Percentiles rank a stretch among this genome's conserved stretches.
These are phyloP conservation scores for Eulemur mongoz DNA, from an alignment of 2,797 vertebrate genomes.

Conservation along the genomic window DNA sequence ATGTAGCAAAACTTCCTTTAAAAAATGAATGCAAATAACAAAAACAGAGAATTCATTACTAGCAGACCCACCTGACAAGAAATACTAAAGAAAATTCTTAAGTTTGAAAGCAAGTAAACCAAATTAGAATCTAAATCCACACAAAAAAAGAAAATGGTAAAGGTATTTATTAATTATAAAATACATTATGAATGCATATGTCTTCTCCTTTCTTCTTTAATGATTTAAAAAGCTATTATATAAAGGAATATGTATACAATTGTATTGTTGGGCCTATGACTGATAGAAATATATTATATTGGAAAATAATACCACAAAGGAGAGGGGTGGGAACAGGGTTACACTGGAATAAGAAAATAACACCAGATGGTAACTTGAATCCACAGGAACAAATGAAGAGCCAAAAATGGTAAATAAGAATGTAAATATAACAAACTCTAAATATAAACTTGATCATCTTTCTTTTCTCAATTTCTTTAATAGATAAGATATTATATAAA, in stretches of 20 bases:
- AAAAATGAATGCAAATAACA: not conserved
- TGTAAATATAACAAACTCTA: not conserved
- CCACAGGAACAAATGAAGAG: not conserved
- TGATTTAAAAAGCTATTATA: not conserved
- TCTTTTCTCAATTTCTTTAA: not conserved
- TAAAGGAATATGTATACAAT: not conserved
- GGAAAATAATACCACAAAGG: not conserved
- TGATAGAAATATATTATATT: not conserved
- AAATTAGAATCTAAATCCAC: not conserved
- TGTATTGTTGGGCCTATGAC: not conserved
- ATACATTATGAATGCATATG: not conserved
- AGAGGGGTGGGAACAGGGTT: not conserved
- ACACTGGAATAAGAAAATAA: not conserved
- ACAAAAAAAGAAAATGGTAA: not conserved
- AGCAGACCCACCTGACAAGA: not conserved
- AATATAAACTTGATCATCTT: not conserved
- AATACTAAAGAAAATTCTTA: not conserved
- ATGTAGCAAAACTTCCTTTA: not conserved
- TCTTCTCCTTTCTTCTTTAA: not conserved
- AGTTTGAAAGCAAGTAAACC: not conserved
- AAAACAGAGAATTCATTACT: not conserved
- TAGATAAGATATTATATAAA: not conserved
- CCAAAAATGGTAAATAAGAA: not conserved
- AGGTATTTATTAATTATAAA: conserved; percentile 4
- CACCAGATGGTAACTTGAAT: not conserved